phyloP scores from a whole-genome alignment of 2,113 vertebrate genomes.

The cattle (Bos taurus) region DNA sequence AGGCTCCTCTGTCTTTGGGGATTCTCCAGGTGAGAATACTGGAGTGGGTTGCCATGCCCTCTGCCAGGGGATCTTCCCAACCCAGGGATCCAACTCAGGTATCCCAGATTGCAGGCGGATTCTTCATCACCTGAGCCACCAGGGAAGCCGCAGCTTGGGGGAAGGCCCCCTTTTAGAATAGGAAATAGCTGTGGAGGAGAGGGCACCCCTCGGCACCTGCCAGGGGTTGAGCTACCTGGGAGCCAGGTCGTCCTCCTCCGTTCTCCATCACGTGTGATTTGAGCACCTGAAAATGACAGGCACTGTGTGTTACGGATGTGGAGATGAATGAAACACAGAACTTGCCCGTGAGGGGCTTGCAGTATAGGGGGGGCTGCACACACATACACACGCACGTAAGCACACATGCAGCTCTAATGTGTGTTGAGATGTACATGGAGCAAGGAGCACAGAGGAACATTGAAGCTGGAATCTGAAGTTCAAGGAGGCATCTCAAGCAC shows the following conservation, averaged over 20 bases:
- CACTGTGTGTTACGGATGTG: rapidly evolving
- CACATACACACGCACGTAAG: rapidly evolving
- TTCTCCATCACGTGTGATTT: not conserved
- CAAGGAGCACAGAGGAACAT: not conserved
- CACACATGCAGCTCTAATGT: not conserved
- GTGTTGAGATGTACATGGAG: not conserved
- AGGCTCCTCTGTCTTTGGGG: not conserved
- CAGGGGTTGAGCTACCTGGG: not conserved
- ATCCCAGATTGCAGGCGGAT: not conserved
- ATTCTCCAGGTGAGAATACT: not conserved
- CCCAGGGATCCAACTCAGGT: not conserved
- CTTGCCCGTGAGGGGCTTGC: not conserved
- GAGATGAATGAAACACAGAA: not conserved
- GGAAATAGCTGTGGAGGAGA: not conserved
- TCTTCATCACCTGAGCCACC: not conserved
- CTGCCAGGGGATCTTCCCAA: not conserved
- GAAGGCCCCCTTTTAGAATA: not conserved
- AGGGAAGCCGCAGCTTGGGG: not conserved
- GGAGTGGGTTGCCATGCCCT: not conserved
- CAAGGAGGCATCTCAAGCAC: not conserved
- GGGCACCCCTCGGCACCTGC: not conserved
- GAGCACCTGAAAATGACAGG: not conserved
- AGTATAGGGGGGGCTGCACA: not conserved
- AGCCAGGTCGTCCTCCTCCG: not conserved
- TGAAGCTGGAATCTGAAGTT: not conserved